Percentiles rank a stretch among this genome's conserved stretches.
Conservation (phyloP, 2,888 invertebrate species). For the Eupithecia vulgata region DNA sequence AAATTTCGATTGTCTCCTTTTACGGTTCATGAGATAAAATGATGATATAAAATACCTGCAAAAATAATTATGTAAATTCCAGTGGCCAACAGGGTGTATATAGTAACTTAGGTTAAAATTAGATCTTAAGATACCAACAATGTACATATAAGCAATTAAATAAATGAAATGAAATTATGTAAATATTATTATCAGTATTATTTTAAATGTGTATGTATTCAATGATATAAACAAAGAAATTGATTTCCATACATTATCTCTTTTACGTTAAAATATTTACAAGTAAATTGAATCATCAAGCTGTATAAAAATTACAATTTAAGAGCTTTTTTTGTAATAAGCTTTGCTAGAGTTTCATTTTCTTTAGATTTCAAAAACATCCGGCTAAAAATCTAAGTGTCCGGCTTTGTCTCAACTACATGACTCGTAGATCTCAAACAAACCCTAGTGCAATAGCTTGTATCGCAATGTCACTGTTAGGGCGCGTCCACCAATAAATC, state of each 20-base stretch:
- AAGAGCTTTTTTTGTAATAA: neutral
- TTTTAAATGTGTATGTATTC: too few relatives aligned
- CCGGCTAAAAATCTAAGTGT: slow-evolving; percentile 1
- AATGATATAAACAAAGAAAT: too few relatives aligned
- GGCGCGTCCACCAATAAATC: slow-evolving; percentile 81
- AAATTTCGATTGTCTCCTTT: too few relatives aligned
- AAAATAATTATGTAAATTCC: too few relatives aligned
- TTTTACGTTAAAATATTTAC: neutral
- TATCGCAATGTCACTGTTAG: slow-evolving; percentile 63
- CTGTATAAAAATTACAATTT: neutral
- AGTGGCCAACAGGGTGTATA: too few relatives aligned
- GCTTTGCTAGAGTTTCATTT: neutral
- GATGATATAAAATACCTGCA: too few relatives aligned
- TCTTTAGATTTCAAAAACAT: neutral
- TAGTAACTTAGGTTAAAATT: too few relatives aligned
- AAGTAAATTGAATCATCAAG: neutral
- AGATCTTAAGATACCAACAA: too few relatives aligned
- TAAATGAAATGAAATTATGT: too few relatives aligned
- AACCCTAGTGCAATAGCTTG: slow-evolving; percentile 32
- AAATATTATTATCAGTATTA: too few relatives aligned
- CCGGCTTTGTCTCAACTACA: slow-evolving; percentile 3
- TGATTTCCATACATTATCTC: neutral
- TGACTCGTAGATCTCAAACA: neutral
- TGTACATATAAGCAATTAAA: too few relatives aligned
- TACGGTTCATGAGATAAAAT: too few relatives aligned